Conservation (phyloP, 2,113 vertebrate genomes). For the Podarcis cretensis region DNA sequence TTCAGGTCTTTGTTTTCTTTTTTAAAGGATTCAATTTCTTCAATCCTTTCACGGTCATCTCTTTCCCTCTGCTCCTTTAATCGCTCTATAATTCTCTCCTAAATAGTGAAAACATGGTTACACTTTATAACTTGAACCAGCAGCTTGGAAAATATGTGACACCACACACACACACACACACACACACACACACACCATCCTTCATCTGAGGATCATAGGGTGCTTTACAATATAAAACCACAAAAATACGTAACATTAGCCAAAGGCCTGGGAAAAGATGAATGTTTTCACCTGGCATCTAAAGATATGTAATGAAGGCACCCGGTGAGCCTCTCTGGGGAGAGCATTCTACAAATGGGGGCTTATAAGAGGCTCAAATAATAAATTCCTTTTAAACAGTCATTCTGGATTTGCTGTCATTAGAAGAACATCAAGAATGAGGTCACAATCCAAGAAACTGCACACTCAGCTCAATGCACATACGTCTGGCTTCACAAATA, state of each 20-base stretch:
- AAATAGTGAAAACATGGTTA: constrained; percentile 34
- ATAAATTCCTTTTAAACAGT: background rate
- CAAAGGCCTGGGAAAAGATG: too few species aligned
- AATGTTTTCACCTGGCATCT: too few species aligned
- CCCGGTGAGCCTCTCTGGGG: too few species aligned
- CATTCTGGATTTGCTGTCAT: background rate
- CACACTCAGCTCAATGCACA: background rate
- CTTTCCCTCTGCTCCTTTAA: constrained; percentile 92
- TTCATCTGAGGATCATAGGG: too few species aligned
- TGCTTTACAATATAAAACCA: too few species aligned
- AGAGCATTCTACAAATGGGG: too few species aligned
- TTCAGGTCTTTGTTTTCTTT: constrained; percentile 96
- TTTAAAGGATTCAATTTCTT: constrained; percentile 90
- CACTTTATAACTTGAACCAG: background rate
- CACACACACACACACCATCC: too few species aligned
- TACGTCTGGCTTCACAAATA: background rate
- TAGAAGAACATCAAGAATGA: background rate
- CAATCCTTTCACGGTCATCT: constrained; percentile 89
- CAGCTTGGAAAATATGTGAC: constrained; percentile 15
- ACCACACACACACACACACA: too few species aligned
- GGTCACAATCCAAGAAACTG: background rate
- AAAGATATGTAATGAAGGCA: too few species aligned
- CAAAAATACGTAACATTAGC: too few species aligned
- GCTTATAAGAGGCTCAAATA: background rate
- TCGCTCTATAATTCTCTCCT: constrained; percentile 97